phyloP scores from a whole-genome alignment of 64 coral and sea anemone genomes.

The Dendrophyllia cribrosa region DNA sequence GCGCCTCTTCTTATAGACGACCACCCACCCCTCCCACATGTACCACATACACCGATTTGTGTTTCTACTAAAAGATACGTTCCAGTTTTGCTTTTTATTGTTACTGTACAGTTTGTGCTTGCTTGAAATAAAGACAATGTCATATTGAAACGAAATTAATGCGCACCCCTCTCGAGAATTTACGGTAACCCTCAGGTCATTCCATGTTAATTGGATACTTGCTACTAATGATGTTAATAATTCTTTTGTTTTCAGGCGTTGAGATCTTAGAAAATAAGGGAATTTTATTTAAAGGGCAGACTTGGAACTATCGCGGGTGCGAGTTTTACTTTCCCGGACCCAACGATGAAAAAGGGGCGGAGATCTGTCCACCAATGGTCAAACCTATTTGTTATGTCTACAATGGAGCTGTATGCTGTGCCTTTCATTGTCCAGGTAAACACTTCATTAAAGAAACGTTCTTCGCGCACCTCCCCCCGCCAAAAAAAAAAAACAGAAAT shows the following conservation, averaged over 20 bases:
- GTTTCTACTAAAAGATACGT: too few relatives aligned
- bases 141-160: too few relatives aligned
- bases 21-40: too few relatives aligned
- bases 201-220: neutral
- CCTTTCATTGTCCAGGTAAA: neutral
- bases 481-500: too few relatives aligned
- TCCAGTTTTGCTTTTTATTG: too few relatives aligned
- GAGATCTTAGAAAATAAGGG: neutral
- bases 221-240: neutral
- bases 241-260: neutral
- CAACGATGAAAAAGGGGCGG: neutral
- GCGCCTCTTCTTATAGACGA: too few relatives aligned
- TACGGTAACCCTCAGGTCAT: neutral
- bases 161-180: too few relatives aligned
- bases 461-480: too few relatives aligned
- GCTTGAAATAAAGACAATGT: too few relatives aligned
- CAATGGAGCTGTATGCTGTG: slow-evolving; percentile 7
- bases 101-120: too few relatives aligned
- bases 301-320: neutral
- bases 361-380: neutral
- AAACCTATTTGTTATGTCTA: slow-evolving; percentile 11
- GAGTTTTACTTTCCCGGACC: neutral
- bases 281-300: neutral
- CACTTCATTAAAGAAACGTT: too few relatives aligned
- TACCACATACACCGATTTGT: too few relatives aligned